Base-by-base conservation (phyloP, 37 sponge, comb jelly and placozoan species). In the Chondrilla cf. caribensis region DNA sequence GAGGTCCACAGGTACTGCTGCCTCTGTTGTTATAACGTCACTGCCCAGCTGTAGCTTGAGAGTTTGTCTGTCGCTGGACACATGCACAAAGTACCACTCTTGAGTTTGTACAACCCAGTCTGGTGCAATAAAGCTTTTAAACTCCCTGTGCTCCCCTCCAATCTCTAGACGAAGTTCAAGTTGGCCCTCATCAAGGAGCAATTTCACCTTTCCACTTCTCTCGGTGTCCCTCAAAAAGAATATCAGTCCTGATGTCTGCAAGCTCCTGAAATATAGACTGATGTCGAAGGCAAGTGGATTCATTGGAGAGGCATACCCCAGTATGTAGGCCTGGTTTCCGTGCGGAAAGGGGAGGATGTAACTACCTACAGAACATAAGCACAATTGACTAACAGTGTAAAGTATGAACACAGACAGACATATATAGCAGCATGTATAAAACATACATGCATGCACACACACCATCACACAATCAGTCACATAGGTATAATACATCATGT, bases 271-370 rank as follows among this genome's bases (percentile, higher is more conserved):
- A 43, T 73, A 24, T 43, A 73, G 14, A 25, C 44, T 43, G 8
- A 73, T 24, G 25, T 73, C 76, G 40, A 73, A 42, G 76, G 17
- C 40, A 43, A 25, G 43, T 37, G 76, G 44, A 73, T 31, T 3
- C 7, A 17, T 33, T 26, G 68, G 51, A 14, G 51, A 17, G 2
- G 28, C 4, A 33, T 67, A 33, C 4, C 4, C 35, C 15, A 67
- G 11, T 26, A 67, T 67, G 76, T 25, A 73, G 24, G 42, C 76
- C 24, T 73, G 76, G 2, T 19, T 73, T 31, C 76, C 76, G n/a
- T n/a, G n/a, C 31, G 18, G 21, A 2, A 73, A 40, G 2, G 76
- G 44, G 21, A 73, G 24, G 25, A 73, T 37, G 17, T 17, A n/a
- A 3, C 21, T 43, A 40, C 2, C 76, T 73, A 43, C 22, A 73